phyloP scores from a whole-genome alignment of 2,113 vertebrate genomes.

The Xiphorhynchus elegans region DNA sequence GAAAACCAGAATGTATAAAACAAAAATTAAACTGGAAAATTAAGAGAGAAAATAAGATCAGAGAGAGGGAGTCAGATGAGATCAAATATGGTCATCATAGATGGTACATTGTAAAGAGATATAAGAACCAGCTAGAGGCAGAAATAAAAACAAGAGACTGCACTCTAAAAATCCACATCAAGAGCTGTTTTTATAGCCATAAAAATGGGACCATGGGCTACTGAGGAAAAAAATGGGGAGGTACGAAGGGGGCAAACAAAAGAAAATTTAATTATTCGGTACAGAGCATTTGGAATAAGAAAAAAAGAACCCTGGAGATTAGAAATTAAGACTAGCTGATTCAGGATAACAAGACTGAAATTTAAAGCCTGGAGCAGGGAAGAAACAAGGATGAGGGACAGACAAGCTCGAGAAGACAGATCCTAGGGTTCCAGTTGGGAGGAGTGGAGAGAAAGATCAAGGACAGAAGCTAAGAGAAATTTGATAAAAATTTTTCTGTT shows the following conservation, averaged over 20 bases:
- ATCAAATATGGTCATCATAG: not conserved
- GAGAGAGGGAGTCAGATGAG: not conserved
- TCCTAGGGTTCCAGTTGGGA: not conserved
- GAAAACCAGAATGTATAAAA: not conserved
- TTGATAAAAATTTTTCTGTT: not conserved
- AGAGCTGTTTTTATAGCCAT: not conserved
- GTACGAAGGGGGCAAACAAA: accelerated
- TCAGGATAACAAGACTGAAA: not conserved
- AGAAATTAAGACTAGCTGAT: not conserved
- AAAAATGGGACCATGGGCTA: not conserved
- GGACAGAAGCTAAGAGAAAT: not conserved
- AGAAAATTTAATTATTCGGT: not conserved
- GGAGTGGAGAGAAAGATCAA: not conserved
- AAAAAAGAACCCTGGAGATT: accelerated
- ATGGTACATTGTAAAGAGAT: not conserved
- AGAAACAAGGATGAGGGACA: not conserved
- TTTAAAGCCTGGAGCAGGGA: not conserved
- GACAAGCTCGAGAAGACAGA: not conserved
- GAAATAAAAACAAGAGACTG: not conserved
- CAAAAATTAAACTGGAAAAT: not conserved
- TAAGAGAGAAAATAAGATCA: not conserved
- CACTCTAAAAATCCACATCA: not conserved
- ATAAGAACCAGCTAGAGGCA: not conserved
- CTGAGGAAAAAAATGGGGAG: accelerated
- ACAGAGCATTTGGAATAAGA: not conserved